phyloP scores from a whole-genome alignment of 2,888 invertebrate species.

The Cantharis rustica region DNA sequence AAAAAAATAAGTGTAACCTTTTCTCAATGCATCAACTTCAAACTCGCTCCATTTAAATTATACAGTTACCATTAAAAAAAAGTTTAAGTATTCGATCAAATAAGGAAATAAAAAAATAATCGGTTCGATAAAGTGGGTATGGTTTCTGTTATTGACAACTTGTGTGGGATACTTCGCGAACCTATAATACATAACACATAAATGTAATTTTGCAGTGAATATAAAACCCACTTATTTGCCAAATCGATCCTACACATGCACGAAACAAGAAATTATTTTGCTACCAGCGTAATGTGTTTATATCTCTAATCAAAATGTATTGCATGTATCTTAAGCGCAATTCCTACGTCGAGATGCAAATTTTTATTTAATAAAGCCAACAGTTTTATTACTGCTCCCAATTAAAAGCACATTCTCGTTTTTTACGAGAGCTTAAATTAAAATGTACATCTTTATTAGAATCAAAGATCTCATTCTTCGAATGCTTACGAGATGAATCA shows the following conservation, averaged over 20 bases:
- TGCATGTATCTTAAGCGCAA: background rate
- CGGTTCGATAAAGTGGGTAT: background rate
- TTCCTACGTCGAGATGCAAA: background rate
- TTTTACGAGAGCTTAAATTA: background rate
- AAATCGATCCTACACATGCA: background rate
- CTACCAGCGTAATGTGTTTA: background rate
- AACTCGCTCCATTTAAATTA: background rate
- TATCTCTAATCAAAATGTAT: background rate
- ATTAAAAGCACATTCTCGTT: background rate
- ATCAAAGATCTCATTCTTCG: background rate
- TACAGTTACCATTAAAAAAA: background rate
- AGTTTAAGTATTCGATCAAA: background rate
- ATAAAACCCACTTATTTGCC: background rate
- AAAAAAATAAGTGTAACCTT: background rate
- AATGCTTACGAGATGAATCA: background rate
- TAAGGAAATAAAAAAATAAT: background rate
- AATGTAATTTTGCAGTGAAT: background rate
- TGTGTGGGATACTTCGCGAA: background rate
- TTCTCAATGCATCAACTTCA: background rate
- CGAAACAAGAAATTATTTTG: background rate
- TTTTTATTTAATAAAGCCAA: background rate
- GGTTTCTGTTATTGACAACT: conserved; percentile 1
- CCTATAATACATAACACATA: background rate
- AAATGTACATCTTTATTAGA: background rate
- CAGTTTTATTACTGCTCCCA: background rate